These are phyloP conservation scores for Calameuta idolon DNA, from an alignment of 2,888 invertebrate species.

Conservation along the genomic window DNA sequence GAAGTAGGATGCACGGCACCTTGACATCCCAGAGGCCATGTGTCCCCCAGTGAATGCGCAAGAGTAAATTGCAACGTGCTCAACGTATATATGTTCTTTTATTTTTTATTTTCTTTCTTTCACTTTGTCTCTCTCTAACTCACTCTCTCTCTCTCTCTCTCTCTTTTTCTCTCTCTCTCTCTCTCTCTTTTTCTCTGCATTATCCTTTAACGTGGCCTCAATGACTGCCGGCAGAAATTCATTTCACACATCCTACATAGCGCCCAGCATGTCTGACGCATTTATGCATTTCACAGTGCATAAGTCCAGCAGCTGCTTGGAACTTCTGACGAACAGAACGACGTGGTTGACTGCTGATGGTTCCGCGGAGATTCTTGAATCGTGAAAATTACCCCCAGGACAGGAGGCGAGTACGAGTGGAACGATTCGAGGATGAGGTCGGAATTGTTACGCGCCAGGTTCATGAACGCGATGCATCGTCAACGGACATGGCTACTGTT, in stretches of 20 bases:
- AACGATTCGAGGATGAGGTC: not conserved
- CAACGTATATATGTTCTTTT: not conserved
- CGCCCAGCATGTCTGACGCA: constrained; percentile 34
- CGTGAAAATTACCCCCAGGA: constrained; percentile 41
- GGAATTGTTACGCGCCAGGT: not conserved
- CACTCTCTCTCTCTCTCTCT: not conserved
- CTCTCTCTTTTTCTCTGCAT: not conserved
- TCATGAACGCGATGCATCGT: not conserved
- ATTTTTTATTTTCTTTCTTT: not conserved
- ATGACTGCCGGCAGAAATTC: constrained; percentile 34
- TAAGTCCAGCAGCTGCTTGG: constrained; percentile 57
- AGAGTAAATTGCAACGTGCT: constrained; percentile 6
- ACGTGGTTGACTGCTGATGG: constrained; percentile 33
- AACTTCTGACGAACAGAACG: constrained; percentile 39
- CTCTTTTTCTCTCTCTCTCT: not conserved
- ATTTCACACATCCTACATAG: constrained; percentile 45
- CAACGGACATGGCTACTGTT: not conserved
- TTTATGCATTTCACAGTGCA: constrained; percentile 63
- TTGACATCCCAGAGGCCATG: not conserved
- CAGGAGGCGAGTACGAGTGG: not conserved
- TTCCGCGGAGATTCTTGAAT: constrained; percentile 36
- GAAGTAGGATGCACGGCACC: not conserved
- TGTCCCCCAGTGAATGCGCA: not conserved
- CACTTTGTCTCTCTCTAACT: not conserved
- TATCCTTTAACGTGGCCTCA: constrained; percentile 22